These are phyloP conservation scores for Dryocosmus kuriphilus DNA, from an alignment of 2,888 invertebrate species.

Conservation along the genomic window DNA sequence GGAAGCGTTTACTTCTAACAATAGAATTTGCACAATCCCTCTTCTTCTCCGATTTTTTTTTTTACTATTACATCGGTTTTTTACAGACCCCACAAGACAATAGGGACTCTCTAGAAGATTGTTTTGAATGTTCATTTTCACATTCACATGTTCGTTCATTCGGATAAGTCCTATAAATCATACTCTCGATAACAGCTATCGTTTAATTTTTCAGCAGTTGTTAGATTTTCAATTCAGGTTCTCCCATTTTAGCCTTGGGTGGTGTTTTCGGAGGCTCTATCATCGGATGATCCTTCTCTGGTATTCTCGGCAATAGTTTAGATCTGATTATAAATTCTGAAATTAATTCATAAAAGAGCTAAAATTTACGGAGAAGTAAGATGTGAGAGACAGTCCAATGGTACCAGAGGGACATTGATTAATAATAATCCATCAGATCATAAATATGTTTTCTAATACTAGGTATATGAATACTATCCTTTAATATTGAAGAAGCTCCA, in stretches of 20 bases:
- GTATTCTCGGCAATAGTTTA: background rate
- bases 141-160: conserved; percentile 68
- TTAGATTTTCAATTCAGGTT: conserved; percentile 63
- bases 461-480: conserved; percentile 49
- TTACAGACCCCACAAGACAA: conserved; percentile 64
- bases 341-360: conserved; percentile 50
- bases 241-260: conserved; percentile 57
- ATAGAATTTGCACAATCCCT: background rate
- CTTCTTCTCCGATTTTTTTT: conserved; percentile 41
- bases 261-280: conserved; percentile 59
- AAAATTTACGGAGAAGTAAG: conserved; percentile 63
- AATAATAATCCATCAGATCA: conserved; percentile 53
- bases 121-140: background rate
- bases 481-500: conserved; percentile 50
- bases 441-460: conserved; percentile 54
- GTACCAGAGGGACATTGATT: conserved; percentile 58
- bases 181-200: conserved; percentile 64
- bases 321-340: conserved; percentile 53
- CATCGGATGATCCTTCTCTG: background rate
- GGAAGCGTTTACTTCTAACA: background rate
- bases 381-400: conserved; percentile 60
- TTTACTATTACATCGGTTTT: conserved; percentile 61
- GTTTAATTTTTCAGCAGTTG: conserved; percentile 70
- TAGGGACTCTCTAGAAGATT: conserved; percentile 42
- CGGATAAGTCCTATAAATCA: conserved; percentile 65